phyloP scores from a whole-genome alignment of 2,797 vertebrate species.

The Erethizon dorsatum region DNA sequence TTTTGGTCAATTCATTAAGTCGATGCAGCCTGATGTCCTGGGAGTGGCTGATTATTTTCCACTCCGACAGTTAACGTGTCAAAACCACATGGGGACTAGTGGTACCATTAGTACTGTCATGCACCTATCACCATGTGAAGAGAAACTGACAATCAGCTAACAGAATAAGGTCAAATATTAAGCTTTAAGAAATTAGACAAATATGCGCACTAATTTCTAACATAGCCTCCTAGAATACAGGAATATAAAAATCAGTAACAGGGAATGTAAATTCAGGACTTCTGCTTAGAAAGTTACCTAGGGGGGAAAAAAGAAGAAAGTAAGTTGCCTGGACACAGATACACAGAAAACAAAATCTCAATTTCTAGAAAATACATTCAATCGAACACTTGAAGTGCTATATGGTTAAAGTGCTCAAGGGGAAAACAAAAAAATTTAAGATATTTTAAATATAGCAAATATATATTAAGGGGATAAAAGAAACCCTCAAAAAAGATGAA shows the following conservation, averaged over 20 bases:
- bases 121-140: background rate
- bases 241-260: slow-evolving; percentile 23
- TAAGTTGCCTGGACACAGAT: background rate
- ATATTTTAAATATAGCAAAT: background rate
- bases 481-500: slow-evolving; percentile 30
- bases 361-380: background rate
- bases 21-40: background rate
- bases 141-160: slow-evolving; percentile 34
- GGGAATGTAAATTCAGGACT: slow-evolving; percentile 16
- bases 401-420: slow-evolving; percentile 15
- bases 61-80: background rate
- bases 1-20: background rate
- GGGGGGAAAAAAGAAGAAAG: too few species aligned
- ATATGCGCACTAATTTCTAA: slow-evolving; percentile 14
- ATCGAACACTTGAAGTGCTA: background rate
- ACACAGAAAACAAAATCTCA: slow-evolving; percentile 22
- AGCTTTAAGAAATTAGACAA: slow-evolving; percentile 47
- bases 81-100: slow-evolving; percentile 4
- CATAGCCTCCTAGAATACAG: background rate
- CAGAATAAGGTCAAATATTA: background rate
- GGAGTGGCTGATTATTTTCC: background rate
- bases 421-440: slow-evolving; percentile 7
- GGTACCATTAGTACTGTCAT: background rate
- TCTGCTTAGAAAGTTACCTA: background rate
- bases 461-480: background rate